Evolutionary conservation across 2,888 invertebrate genomes (phyloP), one percentile per base, ranked within the genome.

Genomic region (Protodeltote pygarga): DNA sequence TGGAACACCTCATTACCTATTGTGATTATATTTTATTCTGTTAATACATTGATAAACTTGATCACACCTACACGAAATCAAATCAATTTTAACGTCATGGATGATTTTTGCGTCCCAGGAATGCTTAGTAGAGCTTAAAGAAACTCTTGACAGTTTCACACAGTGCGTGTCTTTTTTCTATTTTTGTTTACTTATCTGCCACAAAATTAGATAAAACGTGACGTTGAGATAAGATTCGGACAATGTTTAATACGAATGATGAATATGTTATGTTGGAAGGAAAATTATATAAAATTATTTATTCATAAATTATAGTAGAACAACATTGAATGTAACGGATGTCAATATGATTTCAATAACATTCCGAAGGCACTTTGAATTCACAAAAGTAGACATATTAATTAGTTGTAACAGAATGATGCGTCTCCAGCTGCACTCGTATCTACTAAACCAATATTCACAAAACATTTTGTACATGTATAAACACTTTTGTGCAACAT

Each of bases 361-460:
- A 57, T 40, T 50, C 63, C 52, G 64, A 77, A 79, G 78, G 77
- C 78, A 79, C 78, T 77, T 78, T 50, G 50, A 64, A 69, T 66
- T 57, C 63, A 65, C 60, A 63, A n/a, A 41, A 34, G 29, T 40
- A 9, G 15, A 32, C 23, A 19, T 34, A 23, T 9, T 23, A 9
- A 24, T 9, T 2, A 15, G 5, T 16, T 6, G 21, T 10, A 25
- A 21, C 51, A 25, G 14, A 19, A 6, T 19, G 5, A 29, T 3
- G 16, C 8, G 20, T 21, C 5, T 19, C 4, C 19, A 3, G 10
- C 15, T n/a, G 19, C 27, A 33, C 23, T 28, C 23, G 14, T 13
- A 10, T 21, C 17, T 35, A 20, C 2, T 3, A 23, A 3, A 8
- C 9, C 2, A 16, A 33, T 25, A 19, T 11, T 17, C 13, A 33